Evolutionary conservation across 2,888 invertebrate species (phyloP).

Genomic region (Drosophila anceps): DNA sequence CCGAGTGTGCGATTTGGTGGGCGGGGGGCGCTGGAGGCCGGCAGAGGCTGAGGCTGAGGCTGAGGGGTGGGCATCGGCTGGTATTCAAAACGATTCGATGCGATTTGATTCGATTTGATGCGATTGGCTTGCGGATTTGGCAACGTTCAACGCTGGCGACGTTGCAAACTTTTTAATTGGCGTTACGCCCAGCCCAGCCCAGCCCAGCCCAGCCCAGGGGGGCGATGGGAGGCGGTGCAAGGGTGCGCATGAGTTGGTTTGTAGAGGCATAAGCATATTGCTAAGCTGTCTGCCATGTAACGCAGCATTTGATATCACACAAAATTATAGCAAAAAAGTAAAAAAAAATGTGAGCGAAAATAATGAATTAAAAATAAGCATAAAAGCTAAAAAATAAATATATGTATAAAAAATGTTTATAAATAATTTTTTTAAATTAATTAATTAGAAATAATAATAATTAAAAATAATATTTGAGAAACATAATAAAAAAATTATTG

Average conservation of each 20-base stretch:
- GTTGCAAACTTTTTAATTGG: slow-evolving; percentile 58
- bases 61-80: not conserved
- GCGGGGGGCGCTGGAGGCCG: not conserved
- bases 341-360: not conserved
- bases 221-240: not conserved
- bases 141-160: slow-evolving; percentile 37
- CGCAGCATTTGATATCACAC: not conserved
- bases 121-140: slow-evolving; percentile 53
- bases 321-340: not conserved
- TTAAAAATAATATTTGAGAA: no score
- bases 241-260: not conserved
- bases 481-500: no score
- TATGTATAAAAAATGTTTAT: not conserved
- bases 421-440: no score
- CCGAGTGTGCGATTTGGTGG: not conserved
- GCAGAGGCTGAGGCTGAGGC: not conserved
- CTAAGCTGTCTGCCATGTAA: not conserved
- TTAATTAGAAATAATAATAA: no score
- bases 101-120: slow-evolving; percentile 58
- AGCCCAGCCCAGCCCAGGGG: not conserved
- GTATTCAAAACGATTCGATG: slow-evolving; percentile 48
- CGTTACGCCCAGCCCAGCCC: slow-evolving; percentile 12
- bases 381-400: not conserved
- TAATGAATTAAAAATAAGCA: not conserved
- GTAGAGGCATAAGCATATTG: not conserved